A percentile compares a stretch with the other conserved stretches of the same genome.
These are phyloP conservation scores for Cancer borealis DNA, from an alignment of 2,888 invertebrate genomes.

Conservation along the genomic window DNA sequence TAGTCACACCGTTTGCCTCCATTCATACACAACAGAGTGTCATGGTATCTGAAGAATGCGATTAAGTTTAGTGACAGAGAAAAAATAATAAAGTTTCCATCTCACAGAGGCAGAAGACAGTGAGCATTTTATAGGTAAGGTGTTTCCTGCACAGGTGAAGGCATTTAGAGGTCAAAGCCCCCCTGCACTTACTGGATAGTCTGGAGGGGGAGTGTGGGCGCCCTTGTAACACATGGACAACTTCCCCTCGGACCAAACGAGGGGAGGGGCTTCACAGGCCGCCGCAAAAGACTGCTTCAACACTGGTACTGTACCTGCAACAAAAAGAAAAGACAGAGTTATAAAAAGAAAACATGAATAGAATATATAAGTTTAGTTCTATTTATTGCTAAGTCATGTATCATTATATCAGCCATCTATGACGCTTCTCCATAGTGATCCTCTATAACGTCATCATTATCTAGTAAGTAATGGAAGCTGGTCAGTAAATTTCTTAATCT, in stretches of 20 bases:
- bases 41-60: neutral
- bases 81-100: neutral
- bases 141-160: neutral
- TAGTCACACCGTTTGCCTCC: neutral
- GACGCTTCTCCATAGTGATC: neutral
- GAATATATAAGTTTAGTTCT: neutral
- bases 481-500: neutral
- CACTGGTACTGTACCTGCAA: neutral
- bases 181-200: neutral
- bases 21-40: neutral
- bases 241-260: neutral
- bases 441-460: neutral
- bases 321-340: neutral
- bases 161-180: neutral
- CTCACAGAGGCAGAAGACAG: neutral
- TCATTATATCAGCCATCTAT: too few species aligned
- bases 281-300: neutral
- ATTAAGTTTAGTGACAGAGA: too few species aligned
- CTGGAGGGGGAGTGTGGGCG: neutral
- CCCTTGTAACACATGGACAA: neutral
- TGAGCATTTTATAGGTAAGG: neutral
- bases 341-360: neutral
- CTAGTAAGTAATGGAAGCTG: neutral
- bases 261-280: neutral
- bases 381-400: too few species aligned